Percentiles rank a stretch among this genome's conserved stretches.
These are phyloP conservation scores for Cephus sareptanus DNA, from an alignment of 2,888 invertebrate genomes.

Conservation along the genomic window DNA sequence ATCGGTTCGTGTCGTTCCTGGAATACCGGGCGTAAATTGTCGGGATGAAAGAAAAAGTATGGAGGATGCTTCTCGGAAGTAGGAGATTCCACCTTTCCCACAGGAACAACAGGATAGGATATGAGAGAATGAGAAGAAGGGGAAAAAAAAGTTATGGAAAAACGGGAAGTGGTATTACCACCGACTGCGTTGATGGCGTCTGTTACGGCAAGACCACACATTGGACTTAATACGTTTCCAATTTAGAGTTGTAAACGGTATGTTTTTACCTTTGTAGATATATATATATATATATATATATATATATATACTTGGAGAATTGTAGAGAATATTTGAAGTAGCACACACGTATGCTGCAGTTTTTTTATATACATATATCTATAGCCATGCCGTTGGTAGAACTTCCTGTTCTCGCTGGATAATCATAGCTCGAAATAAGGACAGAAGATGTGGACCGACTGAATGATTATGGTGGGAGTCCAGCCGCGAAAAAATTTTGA, in stretches of 20 bases:
- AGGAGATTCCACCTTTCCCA: background rate
- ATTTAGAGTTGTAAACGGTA: conserved; percentile 20
- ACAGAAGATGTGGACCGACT: background rate
- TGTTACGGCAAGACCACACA: conserved; percentile 24
- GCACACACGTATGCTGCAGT: background rate
- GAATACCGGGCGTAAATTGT: conserved; percentile 30
- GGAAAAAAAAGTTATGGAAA: background rate
- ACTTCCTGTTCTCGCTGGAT: conserved; percentile 32
- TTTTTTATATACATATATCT: background rate
- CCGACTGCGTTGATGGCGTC: conserved; percentile 42
- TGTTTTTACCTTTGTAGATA: background rate
- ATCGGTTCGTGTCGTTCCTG: conserved; percentile 37
- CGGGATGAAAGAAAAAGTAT: background rate
- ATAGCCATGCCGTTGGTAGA: conserved; percentile 5
- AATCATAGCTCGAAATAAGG: conserved; percentile 27
- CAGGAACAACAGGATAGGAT: background rate
- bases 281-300: background rate
- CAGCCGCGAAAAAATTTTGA: conserved; percentile 37
- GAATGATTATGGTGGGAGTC: conserved; percentile 8
- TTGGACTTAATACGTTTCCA: conserved; percentile 32
- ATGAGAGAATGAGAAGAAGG: background rate
- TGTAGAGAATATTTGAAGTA: background rate
- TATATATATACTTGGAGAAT: background rate
- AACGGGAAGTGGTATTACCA: conserved; percentile 26
- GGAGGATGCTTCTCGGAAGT: background rate